These are phyloP conservation scores for Drosophila picticornis DNA, from an alignment of 2,888 invertebrate species.

Conservation along the genomic window DNA sequence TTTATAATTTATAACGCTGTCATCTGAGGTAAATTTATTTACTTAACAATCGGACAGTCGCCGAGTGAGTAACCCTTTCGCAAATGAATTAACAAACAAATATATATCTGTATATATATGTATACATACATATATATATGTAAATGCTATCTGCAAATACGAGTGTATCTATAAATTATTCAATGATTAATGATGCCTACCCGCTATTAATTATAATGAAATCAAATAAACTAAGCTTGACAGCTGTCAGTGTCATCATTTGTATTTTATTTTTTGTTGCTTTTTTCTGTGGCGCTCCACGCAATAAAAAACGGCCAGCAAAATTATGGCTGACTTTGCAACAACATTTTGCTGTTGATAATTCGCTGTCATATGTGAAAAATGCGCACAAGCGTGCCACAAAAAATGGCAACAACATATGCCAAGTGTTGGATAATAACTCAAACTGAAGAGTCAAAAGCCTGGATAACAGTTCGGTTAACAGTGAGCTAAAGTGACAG, in stretches of 20 bases:
- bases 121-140: slow-evolving; percentile 20
- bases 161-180: slow-evolving; percentile 72
- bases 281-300: slow-evolving; percentile 60
- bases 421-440: slow-evolving; percentile 49
- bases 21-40: slow-evolving; percentile 62
- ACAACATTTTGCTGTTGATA: slow-evolving; percentile 74
- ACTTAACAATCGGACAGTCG: slow-evolving; percentile 13
- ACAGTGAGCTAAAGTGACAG: slow-evolving; percentile 63
- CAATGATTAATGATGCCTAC: slow-evolving; percentile 82
- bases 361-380: slow-evolving; percentile 82
- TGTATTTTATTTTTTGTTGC: slow-evolving; percentile 29
- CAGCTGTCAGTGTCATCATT: slow-evolving; percentile 83
- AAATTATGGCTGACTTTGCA: slow-evolving; percentile 45
- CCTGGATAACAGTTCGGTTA: slow-evolving; percentile 36
- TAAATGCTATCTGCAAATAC: slow-evolving; percentile 39
- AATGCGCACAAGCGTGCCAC: slow-evolving; percentile 55
- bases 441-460: slow-evolving; percentile 22
- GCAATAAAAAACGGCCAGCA: slow-evolving; percentile 24
- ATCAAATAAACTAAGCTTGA: slow-evolving; percentile 83
- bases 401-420: slow-evolving; percentile 50
- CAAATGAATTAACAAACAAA: slow-evolving; percentile 10
- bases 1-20: slow-evolving; percentile 58
- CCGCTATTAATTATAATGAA: slow-evolving; percentile 84
- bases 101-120: too few species aligned
- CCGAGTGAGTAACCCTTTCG: slow-evolving; percentile 55